Conservation (phyloP, 2,797 vertebrate species). For the Lagothrix lagotricha region DNA sequence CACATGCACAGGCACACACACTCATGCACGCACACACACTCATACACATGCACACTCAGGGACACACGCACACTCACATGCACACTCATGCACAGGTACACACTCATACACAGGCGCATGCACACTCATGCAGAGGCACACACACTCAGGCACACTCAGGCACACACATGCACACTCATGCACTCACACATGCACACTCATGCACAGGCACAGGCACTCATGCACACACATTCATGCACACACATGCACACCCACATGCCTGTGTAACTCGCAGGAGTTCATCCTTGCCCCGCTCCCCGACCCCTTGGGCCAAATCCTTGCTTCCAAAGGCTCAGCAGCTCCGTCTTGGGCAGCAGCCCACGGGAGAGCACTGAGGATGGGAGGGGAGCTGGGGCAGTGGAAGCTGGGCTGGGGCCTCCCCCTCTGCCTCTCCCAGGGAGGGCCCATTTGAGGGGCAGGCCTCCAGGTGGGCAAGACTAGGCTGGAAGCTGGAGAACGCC, state of each 20-base stretch:
- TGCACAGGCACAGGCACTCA: too few species aligned
- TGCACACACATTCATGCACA: fast-evolving
- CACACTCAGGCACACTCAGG: too few species aligned
- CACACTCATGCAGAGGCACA: too few species aligned
- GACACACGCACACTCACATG: too few species aligned
- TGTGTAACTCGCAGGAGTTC: not conserved
- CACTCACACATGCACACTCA: too few species aligned
- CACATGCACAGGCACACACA: too few species aligned
- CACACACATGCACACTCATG: too few species aligned
- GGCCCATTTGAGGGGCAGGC: too few species aligned
- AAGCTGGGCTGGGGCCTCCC: not conserved
- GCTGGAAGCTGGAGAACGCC: not conserved
- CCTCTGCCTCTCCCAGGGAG: fast-evolving
- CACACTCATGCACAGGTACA: too few species aligned
- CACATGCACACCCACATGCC: not conserved
- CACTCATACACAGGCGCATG: too few species aligned
- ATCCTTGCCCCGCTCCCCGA: not conserved
- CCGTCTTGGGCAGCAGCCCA: fast-evolving
- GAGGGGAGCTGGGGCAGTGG: not conserved
- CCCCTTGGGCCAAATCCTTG: not conserved
- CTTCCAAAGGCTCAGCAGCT: not conserved
- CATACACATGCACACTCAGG: too few species aligned
- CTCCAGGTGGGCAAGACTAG: not conserved
- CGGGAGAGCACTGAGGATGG: not conserved
- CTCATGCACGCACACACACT: too few species aligned